Base-by-base conservation (phyloP, 2,888 invertebrate species). In the Electrophaes corylata region DNA sequence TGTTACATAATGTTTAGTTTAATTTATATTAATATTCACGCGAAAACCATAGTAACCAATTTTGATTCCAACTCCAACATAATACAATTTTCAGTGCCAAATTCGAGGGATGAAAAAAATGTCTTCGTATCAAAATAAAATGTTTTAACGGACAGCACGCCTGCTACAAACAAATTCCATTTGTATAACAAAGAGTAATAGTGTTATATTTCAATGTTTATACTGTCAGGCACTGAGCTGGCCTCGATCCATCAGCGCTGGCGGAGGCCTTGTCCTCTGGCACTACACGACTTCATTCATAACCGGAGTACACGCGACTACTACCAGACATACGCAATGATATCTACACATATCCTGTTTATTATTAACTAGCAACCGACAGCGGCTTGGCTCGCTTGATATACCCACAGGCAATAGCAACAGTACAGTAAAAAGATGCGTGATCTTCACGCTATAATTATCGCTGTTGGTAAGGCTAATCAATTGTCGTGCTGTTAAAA, bases 1-100 rank as follows among this genome's bases (percentile, higher is more conserved):
- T 19, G 63, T 75, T 76, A 64, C 75, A 69, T 62, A 76, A 76
- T 62, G 61, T 60, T 62, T n/a, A 4, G 8, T 40, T 39, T 44
- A 41, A 37, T 55, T 48, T 51, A 55, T 50, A 41, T 39, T 18
- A 18, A 57, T 52, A 31, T 50, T 52, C 26, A 35, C 46, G 40
- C n/a, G 18, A 56, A 57, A 31, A 33, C 26, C 52, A 40, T 48
- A 53, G 58, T 45, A 58, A 51, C 50, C 46, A 20, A 41, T 20
- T 41, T 57, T 48, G 48, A 37, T 10, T 33, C 16, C 29, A 5
- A n/a, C n/a, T 11, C n/a, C n/a, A 37, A 23, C 12, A 23, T 26
- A 16, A 11, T 43, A 51, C 11, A 29, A n/a, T 0, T 8, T 39
- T 20, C 16, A 12, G 11, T 26, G 20, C 23, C 20, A 12, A 45